phyloP scores from a whole-genome alignment of 2,797 vertebrate genomes.

The Diceros bicornis region DNA sequence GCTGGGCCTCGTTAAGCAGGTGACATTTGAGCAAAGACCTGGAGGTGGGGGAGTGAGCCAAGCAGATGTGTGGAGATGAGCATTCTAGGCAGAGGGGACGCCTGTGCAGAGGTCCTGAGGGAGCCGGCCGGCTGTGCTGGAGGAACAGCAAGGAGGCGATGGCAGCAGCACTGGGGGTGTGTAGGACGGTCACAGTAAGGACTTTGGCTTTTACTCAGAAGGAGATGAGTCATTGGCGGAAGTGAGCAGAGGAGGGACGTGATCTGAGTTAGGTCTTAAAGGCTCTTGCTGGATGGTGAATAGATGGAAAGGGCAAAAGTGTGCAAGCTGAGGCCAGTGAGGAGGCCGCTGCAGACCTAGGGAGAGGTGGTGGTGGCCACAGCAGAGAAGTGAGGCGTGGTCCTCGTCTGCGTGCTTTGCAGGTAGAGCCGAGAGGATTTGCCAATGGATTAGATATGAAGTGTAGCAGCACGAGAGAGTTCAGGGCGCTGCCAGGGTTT shows the following conservation, averaged over 20 bases:
- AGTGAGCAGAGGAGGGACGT: background rate
- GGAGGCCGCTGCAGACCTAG: background rate
- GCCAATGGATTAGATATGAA: background rate
- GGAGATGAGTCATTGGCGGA: background rate
- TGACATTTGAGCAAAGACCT: background rate
- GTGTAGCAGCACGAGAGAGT: background rate
- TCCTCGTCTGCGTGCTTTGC: background rate
- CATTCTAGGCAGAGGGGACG: background rate
- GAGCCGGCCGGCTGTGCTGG: background rate
- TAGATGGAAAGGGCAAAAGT: background rate
- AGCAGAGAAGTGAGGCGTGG: background rate
- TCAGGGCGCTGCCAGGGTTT: background rate
- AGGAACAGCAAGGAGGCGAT: background rate
- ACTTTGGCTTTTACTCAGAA: background rate
- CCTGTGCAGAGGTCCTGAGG: too few species aligned
- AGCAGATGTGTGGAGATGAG: background rate
- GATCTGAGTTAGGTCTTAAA: background rate
- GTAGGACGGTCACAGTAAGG: background rate
- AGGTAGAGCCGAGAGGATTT: background rate
- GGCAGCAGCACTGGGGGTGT: accelerated
- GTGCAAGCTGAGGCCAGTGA: background rate
- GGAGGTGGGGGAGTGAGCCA: background rate
- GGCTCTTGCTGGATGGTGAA: background rate
- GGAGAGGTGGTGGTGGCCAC: background rate
- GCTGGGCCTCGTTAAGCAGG: background rate